Evolutionary conservation across 2,888 invertebrate genomes (phyloP).

Genomic region (Leptopterna dolabrata): DNA sequence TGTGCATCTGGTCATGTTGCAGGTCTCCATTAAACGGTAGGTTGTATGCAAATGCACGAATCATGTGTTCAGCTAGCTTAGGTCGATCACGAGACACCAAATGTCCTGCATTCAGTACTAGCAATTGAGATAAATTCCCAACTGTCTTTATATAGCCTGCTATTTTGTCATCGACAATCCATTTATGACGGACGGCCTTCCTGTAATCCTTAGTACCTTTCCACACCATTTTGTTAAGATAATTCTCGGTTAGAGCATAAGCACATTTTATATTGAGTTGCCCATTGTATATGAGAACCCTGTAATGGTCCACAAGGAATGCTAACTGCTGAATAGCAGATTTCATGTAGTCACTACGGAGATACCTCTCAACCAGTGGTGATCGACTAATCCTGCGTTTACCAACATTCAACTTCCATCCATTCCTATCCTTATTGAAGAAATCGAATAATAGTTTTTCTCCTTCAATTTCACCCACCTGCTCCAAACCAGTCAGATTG

Average conservation of each 20-base stretch:
- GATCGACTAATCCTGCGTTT: neutral
- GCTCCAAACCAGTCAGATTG: constrained; percentile 80
- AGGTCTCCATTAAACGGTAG: no score
- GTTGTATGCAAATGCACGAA: constrained; percentile 71
- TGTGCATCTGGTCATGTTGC: no score
- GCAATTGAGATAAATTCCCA: constrained; percentile 75
- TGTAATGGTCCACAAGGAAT: constrained; percentile 74
- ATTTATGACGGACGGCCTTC: constrained; percentile 74
- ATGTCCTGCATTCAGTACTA: constrained; percentile 84
- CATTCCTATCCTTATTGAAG: neutral
- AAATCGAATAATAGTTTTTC: neutral
- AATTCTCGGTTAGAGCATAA: constrained; percentile 85
- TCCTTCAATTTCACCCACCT: neutral
- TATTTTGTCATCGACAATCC: constrained; percentile 74
- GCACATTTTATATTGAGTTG: constrained; percentile 94
- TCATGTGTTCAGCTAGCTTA: constrained; percentile 79
- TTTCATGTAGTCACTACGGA: constrained; percentile 79
- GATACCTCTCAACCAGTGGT: neutral
- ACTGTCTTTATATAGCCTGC: constrained; percentile 81
- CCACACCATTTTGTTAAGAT: constrained; percentile 79
- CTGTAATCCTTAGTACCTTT: constrained; percentile 75
- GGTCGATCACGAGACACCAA: constrained; percentile 86
- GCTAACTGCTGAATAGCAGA: constrained; percentile 72
- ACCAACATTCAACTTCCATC: neutral
- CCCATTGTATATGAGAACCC: constrained; percentile 86